Percentiles rank a stretch among this genome's conserved stretches.
These are phyloP conservation scores for Porites cylindrica DNA, from an alignment of 92 coral and sea anemone genomes.

Conservation along the genomic window DNA sequence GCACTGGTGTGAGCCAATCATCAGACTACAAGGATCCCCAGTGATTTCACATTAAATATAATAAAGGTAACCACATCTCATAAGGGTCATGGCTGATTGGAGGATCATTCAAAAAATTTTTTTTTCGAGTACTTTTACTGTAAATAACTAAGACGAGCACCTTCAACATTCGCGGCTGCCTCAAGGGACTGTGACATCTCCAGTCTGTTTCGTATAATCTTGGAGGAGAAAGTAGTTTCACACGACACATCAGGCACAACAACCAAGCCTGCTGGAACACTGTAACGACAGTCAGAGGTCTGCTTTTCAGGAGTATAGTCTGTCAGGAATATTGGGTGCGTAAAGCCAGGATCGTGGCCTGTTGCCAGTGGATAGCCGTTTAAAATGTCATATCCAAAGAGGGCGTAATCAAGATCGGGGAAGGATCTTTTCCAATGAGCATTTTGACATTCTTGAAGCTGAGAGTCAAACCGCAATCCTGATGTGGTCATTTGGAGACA, in stretches of 20 bases:
- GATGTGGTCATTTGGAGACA: not conserved
- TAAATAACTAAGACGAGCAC: constrained; percentile 14
- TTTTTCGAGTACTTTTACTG: no score
- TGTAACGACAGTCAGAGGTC: constrained; percentile 62
- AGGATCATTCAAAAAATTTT: no score
- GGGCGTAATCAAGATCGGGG: constrained; percentile 71
- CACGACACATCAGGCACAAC: constrained; percentile 75
- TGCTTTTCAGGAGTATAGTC: constrained; percentile 42
- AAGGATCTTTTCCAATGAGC: constrained; percentile 53
- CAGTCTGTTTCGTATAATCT: constrained; percentile 58
- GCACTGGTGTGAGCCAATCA: no score
- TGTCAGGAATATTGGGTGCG: constrained; percentile 66
- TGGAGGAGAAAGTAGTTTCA: constrained; percentile 67
- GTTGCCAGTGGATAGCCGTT: constrained; percentile 63
- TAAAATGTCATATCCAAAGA: constrained; percentile 68
- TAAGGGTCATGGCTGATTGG: no score
- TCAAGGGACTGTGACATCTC: constrained; percentile 65
- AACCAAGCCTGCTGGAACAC: constrained; percentile 58
- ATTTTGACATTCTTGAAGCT: constrained; percentile 49
- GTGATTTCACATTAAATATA: no score
- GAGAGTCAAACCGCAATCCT: constrained; percentile 40
- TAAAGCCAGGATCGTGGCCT: constrained; percentile 77
- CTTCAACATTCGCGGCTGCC: constrained; percentile 55
- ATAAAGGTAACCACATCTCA: no score
- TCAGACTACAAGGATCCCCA: no score